Base-by-base conservation (phyloP, 2,888 invertebrate genomes). In the Ornithoptera priamus region DNA sequence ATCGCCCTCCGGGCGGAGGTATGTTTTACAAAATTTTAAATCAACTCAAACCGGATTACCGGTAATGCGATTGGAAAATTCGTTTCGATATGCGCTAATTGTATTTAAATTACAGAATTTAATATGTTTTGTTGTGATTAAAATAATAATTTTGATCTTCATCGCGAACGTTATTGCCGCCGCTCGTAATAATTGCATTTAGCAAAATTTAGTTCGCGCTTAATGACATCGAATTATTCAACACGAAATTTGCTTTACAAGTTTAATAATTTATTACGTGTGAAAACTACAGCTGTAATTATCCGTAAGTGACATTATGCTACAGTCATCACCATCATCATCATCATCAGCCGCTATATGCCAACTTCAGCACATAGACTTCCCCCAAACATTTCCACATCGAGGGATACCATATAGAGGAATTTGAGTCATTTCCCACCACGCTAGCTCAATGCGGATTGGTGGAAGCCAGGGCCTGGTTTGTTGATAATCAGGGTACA, bases 61-160 rank as follows among this genome's bases (percentile, higher is more conserved):
- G 39, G 62, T 66, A 70, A 62, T 62, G 30, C 62, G 66, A 70
- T 66, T 58, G 58, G 62, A 36, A 58, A 58, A 59, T 59, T 58
- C 61, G 61, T 61, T 62, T 20, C 65, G 36, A 62, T 62, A 46
- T 17, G 53, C 69, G 36, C 50, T 66, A 66, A 70, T 70, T 70
- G 58, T 58, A 58, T 70, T 70, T 70, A 62, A 61, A 69, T 65
- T 65, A 58, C 61, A 39, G 22, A 58, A 59, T 50, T n/a, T 62
- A 63, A 66, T 63, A 66, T 46, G 58, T 62, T 62, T 66, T 53
- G 50, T n/a, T 58, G 57, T 36, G 22, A 62, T 70, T 66, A 69
- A 58, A 62, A 62, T 70, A 66, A 70, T 66, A 62, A 70, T 53
- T 66, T 70, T 70, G 66, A 66, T 66, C 69, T 56, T 61, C 56